Percentiles rank a stretch among this genome's conserved stretches.
Evolutionary conservation across 1,140 invertebrate species (phyloP).

Genomic region (Pachypeltis micranthus): DNA sequence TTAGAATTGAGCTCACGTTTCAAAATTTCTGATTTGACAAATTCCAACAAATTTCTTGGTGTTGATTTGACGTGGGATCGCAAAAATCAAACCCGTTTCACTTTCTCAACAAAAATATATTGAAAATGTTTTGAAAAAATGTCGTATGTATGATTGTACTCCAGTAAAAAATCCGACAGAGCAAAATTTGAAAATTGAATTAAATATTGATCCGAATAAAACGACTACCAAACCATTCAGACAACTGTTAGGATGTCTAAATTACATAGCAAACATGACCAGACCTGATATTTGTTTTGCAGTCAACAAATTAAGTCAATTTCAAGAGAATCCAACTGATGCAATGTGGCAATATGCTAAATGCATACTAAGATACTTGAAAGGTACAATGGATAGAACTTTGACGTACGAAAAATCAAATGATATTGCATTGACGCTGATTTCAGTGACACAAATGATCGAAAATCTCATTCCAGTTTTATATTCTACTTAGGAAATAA

Average conservation of each 20-base stretch:
- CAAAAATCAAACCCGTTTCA: slow-evolving; percentile 26
- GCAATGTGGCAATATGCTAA: slow-evolving; percentile 26
- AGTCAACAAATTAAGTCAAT: slow-evolving; percentile 31
- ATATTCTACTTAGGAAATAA: slow-evolving; percentile 29
- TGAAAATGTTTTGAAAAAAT: slow-evolving; percentile 27
- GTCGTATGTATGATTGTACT: slow-evolving; percentile 27
- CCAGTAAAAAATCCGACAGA: slow-evolving; percentile 16
- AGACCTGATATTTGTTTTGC: slow-evolving; percentile 35
- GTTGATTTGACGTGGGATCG: background rate
- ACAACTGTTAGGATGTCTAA: slow-evolving; percentile 30
- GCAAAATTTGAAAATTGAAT: background rate
- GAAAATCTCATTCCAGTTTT: slow-evolving; percentile 32
- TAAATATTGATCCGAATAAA: background rate
- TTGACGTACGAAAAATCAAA: slow-evolving; percentile 21
- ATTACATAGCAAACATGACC: slow-evolving; percentile 31
- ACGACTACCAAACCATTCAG: slow-evolving; percentile 23
- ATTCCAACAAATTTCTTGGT: slow-evolving; percentile 4
- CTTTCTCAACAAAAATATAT: slow-evolving; percentile 31
- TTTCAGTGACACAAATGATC: slow-evolving; percentile 27
- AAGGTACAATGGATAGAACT: slow-evolving; percentile 23
- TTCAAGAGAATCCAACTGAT: slow-evolving; percentile 24
- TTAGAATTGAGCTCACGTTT: slow-evolving; percentile 20
- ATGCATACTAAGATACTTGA: slow-evolving; percentile 27
- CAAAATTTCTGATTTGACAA: slow-evolving; percentile 17
- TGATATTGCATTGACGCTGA: slow-evolving; percentile 29